Percentiles rank a stretch among this genome's conserved stretches.
phyloP scores from a whole-genome alignment of 2,888 invertebrate genomes.

The Orthosia gracilis region DNA sequence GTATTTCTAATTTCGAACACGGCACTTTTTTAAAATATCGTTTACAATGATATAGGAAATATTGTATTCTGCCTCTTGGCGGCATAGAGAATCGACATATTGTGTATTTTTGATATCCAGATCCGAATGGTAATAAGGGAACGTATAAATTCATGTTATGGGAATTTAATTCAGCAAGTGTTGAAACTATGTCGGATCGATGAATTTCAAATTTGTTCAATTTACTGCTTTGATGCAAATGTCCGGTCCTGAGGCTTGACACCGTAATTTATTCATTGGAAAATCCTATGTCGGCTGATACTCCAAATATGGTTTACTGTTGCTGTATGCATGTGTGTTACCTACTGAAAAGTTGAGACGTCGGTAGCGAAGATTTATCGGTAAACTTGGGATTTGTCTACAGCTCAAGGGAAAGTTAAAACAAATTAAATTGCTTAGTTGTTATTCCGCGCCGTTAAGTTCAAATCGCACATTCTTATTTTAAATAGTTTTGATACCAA shows the following conservation, averaged over 20 bases:
- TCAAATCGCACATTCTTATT: neutral
- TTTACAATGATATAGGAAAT: conserved; percentile 9
- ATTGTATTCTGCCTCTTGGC: conserved; percentile 22
- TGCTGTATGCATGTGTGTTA: conserved; percentile 35
- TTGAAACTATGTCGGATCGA: conserved; percentile 71
- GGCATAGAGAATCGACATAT: conserved; percentile 36
- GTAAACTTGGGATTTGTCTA: neutral
- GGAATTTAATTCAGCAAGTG: conserved; percentile 67
- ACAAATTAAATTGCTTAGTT: neutral
- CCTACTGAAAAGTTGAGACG: conserved; percentile 41
- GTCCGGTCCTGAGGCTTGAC: conserved; percentile 60
- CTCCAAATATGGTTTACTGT: conserved; percentile 53
- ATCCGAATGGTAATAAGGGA: conserved; percentile 56
- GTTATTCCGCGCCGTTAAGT: neutral
- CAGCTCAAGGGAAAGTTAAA: neutral
- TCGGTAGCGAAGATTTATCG: conserved; percentile 27
- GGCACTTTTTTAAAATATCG: neutral
- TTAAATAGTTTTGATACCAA: no score
- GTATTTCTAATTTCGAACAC: conserved; percentile 16
- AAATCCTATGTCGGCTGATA: conserved; percentile 69
- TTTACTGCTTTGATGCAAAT: conserved; percentile 80
- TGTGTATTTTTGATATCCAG: conserved; percentile 61
- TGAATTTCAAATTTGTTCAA: conserved; percentile 85
- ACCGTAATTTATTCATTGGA: conserved; percentile 85
- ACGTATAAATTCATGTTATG: conserved; percentile 60